Percentiles rank a stretch among this genome's conserved stretches.
phyloP scores from a whole-genome alignment of 2,797 vertebrate species.

The Myotis daubentonii region DNA sequence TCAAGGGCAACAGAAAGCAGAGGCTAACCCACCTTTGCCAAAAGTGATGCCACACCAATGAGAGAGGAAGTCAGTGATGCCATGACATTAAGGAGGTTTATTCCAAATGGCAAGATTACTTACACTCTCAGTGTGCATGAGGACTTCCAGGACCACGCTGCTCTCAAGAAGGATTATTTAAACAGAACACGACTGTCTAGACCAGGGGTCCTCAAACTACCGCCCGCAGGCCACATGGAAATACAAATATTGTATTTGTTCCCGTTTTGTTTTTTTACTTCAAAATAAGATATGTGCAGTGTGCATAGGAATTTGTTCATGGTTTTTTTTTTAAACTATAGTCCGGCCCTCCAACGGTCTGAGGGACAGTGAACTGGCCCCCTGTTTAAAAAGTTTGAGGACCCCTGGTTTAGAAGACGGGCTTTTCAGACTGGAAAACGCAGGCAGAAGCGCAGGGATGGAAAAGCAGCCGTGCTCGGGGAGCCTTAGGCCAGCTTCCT shows the following conservation, averaged over 20 bases:
- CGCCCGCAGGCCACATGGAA: no score
- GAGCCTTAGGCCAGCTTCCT: neutral
- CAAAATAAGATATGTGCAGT: no score
- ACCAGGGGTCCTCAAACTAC: no score
- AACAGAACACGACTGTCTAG: neutral
- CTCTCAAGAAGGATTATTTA: neutral
- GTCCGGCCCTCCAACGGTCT: no score
- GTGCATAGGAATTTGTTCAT: no score
- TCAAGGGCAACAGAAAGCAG: slow-evolving; percentile 77
- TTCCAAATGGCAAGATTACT: slow-evolving; percentile 69
- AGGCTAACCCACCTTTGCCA: slow-evolving; percentile 67
- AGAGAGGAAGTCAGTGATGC: slow-evolving; percentile 76
- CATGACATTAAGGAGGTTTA: slow-evolving; percentile 69
- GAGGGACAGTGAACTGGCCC: no score
- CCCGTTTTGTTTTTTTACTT: no score
- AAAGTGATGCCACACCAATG: slow-evolving; percentile 73
- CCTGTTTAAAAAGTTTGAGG: no score
- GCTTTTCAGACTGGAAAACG: neutral
- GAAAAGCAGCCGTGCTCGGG: neutral
- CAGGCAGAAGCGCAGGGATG: neutral
- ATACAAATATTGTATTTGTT: no score
- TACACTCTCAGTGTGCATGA: slow-evolving; percentile 56
- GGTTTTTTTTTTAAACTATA: no score
- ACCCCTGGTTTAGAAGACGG: slow-evolving; percentile 44
- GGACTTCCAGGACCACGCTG: slow-evolving; percentile 42